Percentiles rank a stretch among this genome's conserved stretches.
Evolutionary conservation across 1,140 invertebrate species (phyloP).

Genomic region (Hylaeus volcanicus): DNA sequence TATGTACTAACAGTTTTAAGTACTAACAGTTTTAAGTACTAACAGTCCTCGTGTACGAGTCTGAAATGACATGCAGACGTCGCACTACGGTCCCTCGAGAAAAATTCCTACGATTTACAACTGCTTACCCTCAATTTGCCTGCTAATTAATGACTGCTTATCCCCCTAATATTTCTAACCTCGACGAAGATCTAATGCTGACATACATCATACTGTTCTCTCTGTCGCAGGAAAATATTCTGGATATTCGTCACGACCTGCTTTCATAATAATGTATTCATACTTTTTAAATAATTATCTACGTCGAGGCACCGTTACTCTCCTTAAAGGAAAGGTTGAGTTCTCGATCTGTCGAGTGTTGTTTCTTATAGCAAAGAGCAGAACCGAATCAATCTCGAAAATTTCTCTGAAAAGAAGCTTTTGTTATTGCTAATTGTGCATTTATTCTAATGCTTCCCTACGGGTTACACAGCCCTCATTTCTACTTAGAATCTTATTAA

Average conservation of each 20-base stretch:
- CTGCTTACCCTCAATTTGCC: slow-evolving; percentile 32
- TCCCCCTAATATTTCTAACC: neutral
- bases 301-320: neutral
- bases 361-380: too few species aligned
- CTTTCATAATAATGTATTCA: neutral
- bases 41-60: neutral
- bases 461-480: too few species aligned
- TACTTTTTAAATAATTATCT: neutral
- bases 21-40: neutral
- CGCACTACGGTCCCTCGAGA: slow-evolving; percentile 12
- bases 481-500: too few species aligned
- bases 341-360: neutral
- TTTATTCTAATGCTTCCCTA: too few species aligned
- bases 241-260: neutral
- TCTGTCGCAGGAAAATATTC: neutral
- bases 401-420: too few species aligned
- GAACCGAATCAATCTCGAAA: too few species aligned
- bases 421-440: too few species aligned
- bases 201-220: neutral
- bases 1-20: slow-evolving; percentile 37
- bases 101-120: slow-evolving; percentile 38
- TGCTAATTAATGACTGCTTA: slow-evolving; percentile 50
- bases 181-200: neutral
- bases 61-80: slow-evolving; percentile 8
- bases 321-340: neutral